Evolutionary conservation across 2,888 invertebrate species (phyloP).

Genomic region (Taphrorychus bicolor): DNA sequence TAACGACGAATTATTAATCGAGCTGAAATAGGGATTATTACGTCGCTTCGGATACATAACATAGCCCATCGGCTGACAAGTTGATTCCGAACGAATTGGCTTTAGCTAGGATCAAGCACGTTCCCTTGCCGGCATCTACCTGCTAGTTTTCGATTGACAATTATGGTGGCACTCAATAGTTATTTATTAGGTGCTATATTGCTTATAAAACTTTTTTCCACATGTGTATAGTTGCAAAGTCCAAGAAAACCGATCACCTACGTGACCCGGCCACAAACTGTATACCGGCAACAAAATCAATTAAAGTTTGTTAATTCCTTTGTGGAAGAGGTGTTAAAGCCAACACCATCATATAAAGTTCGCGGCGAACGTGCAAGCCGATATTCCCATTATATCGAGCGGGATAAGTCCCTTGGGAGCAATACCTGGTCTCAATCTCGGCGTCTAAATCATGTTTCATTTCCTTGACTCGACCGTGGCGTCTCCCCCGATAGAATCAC

Average conservation of each 20-base stretch:
- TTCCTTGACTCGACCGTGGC: not conserved
- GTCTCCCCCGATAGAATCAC: conserved; percentile 2
- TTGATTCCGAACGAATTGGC: too few relatives aligned
- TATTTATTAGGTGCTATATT: too few relatives aligned
- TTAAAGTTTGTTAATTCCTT: conserved; percentile 28
- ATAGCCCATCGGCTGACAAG: too few relatives aligned
- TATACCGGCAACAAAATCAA: conserved; percentile 13
- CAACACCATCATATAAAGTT: conserved; percentile 19
- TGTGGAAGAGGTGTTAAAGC: conserved; percentile 24
- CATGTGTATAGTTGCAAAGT: too few relatives aligned
- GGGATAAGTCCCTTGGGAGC: conserved; percentile 26
- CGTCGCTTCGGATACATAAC: too few relatives aligned
- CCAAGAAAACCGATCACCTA: not conserved
- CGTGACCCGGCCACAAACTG: not conserved
- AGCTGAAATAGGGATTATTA: too few relatives aligned
- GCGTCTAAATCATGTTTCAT: conserved; percentile 34
- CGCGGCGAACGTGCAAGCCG: conserved; percentile 19
- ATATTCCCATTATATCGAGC: conserved; percentile 29
- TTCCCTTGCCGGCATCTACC: too few relatives aligned
- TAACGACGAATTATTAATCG: too few relatives aligned
- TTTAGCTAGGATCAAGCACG: too few relatives aligned
- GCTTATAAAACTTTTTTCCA: too few relatives aligned
- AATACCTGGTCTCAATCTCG: conserved; percentile 24
- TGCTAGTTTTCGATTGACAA: too few relatives aligned
- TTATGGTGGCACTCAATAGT: too few relatives aligned